Percentiles rank a stretch among this genome's conserved stretches.
phyloP scores from a whole-genome alignment of 2,113 vertebrate genomes.

The Carlito syrichta region DNA sequence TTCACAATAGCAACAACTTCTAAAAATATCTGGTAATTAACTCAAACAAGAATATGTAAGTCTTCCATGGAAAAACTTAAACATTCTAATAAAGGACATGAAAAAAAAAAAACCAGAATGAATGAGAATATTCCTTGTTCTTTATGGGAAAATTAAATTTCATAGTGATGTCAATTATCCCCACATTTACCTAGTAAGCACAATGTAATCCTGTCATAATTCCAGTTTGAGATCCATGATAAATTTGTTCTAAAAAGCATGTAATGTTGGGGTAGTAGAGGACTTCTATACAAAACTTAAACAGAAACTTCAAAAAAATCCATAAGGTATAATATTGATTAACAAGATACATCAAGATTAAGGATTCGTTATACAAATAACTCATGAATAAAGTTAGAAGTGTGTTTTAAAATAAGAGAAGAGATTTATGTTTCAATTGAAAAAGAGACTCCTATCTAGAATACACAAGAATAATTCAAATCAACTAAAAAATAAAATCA shows the following conservation, averaged over 20 bases:
- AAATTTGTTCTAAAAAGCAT: conserved; percentile 11
- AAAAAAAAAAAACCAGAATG: not conserved
- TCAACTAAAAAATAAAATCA: not conserved
- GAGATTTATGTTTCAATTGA: not conserved
- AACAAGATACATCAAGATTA: not conserved
- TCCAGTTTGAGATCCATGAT: not conserved
- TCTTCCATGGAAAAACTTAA: not conserved
- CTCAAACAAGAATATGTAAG: not conserved
- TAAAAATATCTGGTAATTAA: not conserved
- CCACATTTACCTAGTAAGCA: not conserved
- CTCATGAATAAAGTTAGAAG: not conserved
- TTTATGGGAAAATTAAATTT: not conserved
- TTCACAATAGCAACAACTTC: not conserved
- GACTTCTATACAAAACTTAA: not conserved
- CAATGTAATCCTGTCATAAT: not conserved
- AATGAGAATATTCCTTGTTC: not conserved
- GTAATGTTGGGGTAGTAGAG: not conserved
- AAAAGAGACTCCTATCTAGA: not conserved
- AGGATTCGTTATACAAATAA: not conserved
- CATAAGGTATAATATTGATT: not conserved
- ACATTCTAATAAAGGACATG: not conserved
- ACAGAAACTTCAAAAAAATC: not conserved
- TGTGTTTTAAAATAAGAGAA: not conserved
- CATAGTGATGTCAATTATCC: not conserved
- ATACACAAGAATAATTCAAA: not conserved